phyloP scores from a whole-genome alignment of 2,888 invertebrate genomes.

The Diogma glabrata region DNA sequence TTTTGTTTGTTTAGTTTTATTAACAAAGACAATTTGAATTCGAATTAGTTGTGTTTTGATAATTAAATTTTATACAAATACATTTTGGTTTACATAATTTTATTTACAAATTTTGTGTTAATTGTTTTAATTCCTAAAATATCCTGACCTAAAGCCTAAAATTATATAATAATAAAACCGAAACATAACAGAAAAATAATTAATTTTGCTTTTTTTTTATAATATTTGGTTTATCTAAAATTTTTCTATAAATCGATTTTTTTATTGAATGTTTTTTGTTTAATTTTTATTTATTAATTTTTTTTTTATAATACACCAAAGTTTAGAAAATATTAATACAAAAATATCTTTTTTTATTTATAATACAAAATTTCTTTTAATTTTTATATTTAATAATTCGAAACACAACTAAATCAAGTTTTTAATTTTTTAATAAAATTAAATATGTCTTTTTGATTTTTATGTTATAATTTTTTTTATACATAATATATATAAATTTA shows the following conservation, averaged over 20 bases:
- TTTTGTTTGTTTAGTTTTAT: not conserved
- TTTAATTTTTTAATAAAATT: not conserved
- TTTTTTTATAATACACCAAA: slow-evolving; percentile 36
- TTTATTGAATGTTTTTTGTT: slow-evolving; percentile 23
- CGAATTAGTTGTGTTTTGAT: slow-evolving; percentile 9
- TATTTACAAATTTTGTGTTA: slow-evolving; percentile 6
- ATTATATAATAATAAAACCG: slow-evolving; percentile 41
- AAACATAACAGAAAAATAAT: slow-evolving; percentile 3
- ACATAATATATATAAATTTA: not conserved
- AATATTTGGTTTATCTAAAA: slow-evolving; percentile 21
- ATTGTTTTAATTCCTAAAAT: slow-evolving; percentile 49
- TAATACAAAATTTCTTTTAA: slow-evolving; percentile 41
- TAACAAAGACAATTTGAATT: slow-evolving; percentile 5
- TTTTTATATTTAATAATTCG: slow-evolving; percentile 11
- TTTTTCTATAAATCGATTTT: slow-evolving; percentile 18
- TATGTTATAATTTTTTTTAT: slow-evolving; percentile 6
- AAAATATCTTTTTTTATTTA: slow-evolving; percentile 43
- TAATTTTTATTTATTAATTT: slow-evolving; percentile 13
- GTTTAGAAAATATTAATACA: slow-evolving; percentile 48
- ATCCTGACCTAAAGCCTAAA: slow-evolving; percentile 34
- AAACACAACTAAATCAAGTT: slow-evolving; percentile 7
- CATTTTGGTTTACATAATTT: not conserved
- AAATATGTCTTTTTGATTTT: slow-evolving; percentile 1
- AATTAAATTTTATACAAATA: too few relatives aligned
- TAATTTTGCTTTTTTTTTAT: slow-evolving; percentile 10